Conservation (phyloP, 2,888 invertebrate genomes). For the Epirrita christyi region DNA sequence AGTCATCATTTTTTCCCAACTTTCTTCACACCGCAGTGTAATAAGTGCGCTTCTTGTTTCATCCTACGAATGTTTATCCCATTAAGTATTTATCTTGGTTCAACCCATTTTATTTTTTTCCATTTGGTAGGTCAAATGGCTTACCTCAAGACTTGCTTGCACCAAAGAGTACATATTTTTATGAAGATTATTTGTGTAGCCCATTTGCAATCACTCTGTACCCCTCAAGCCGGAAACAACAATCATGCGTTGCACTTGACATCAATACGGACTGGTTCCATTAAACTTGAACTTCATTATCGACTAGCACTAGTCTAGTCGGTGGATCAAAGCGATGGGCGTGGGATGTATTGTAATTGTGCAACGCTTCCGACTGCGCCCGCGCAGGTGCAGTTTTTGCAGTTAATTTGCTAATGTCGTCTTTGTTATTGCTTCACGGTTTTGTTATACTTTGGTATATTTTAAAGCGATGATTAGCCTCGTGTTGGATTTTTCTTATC, state of each 20-base stretch:
- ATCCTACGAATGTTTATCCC: too few relatives aligned
- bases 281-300: constrained; percentile 39
- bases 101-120: too few relatives aligned
- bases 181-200: too few relatives aligned
- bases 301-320: constrained; percentile 14
- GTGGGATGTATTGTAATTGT: constrained; percentile 31
- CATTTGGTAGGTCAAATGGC: too few relatives aligned
- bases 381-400: constrained; percentile 25
- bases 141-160: too few relatives aligned
- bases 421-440: background rate
- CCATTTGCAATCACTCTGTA: background rate
- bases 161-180: background rate
- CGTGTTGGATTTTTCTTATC: constrained; percentile 8
- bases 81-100: too few relatives aligned
- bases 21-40: too few relatives aligned
- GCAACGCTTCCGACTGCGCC: constrained; percentile 31
- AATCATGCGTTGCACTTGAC: constrained; percentile 35
- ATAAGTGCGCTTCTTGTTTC: too few relatives aligned
- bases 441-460: too few relatives aligned
- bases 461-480: background rate
- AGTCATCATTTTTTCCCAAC: too few relatives aligned
- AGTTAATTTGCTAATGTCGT: constrained; percentile 3
- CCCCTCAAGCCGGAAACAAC: constrained; percentile 9
- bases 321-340: constrained; percentile 37
- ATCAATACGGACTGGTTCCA: constrained; percentile 36